A percentile compares a stretch with the other conserved stretches of the same genome.
Evolutionary conservation across 2,797 vertebrate species (phyloP).

Genomic region (Ataeniobius toweri): DNA sequence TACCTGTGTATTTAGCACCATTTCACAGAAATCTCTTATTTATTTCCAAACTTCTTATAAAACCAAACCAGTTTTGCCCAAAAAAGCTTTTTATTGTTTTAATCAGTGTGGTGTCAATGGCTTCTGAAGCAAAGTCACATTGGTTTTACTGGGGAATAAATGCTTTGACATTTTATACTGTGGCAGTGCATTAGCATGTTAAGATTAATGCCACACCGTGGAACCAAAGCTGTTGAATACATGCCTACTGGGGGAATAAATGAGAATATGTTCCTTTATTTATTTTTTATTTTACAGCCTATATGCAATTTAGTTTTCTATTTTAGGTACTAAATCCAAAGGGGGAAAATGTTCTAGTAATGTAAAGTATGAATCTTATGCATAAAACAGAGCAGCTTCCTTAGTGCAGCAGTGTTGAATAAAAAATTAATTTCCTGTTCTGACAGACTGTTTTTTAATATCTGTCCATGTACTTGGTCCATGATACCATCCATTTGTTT

Average conservation of each 20-base stretch:
- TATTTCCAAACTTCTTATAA: too few species aligned
- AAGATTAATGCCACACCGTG: conserved; percentile 11
- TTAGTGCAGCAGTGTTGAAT: not conserved
- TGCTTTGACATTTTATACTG: conserved; percentile 19
- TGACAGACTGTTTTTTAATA: not conserved
- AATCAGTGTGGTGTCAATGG: conserved; percentile 24
- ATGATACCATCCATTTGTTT: not conserved
- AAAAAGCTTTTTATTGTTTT: conserved; percentile 3
- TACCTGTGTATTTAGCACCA: not conserved
- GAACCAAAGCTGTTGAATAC: conserved; percentile 11
- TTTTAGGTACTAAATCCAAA: not conserved
- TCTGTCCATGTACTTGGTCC: not conserved
- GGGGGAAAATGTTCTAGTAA: not conserved
- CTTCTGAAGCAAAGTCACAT: conserved; percentile 10
- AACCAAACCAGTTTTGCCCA: conserved; percentile 9
- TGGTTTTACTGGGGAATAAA: conserved; percentile 33
- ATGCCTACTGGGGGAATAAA: conserved; percentile 7
- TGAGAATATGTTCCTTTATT: conserved; percentile 32
- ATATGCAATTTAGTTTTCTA: conserved; percentile 30
- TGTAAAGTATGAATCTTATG: not conserved
- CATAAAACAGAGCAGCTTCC: not conserved
- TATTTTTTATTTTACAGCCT: conserved; percentile 26
- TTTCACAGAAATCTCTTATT: not conserved
- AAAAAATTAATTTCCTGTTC: not conserved
- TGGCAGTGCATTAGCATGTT: conserved; percentile 22